Conservation (phyloP, 1,140 invertebrate species). For the Panagrolaimus sp. region DNA sequence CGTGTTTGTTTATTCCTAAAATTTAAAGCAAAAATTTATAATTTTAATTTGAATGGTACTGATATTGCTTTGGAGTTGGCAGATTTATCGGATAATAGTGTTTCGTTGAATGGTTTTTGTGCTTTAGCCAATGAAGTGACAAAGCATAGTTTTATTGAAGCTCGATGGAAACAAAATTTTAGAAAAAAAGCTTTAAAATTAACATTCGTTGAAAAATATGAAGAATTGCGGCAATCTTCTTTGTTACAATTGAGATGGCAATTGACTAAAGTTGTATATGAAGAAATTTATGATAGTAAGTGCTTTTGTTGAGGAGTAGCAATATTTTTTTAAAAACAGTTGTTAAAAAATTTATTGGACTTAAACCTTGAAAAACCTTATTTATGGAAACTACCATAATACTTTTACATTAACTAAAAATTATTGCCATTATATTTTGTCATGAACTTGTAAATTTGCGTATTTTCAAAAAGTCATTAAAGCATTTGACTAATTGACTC, state of each 20-base stretch:
- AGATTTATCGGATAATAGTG: slow-evolving; percentile 22
- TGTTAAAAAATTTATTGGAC: too few species aligned
- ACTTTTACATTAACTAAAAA: too few species aligned
- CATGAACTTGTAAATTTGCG: too few species aligned
- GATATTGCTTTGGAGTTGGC: slow-evolving; percentile 30
- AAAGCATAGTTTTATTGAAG: slow-evolving; percentile 22
- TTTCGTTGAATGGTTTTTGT: slow-evolving; percentile 22
- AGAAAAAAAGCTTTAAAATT: slow-evolving; percentile 18
- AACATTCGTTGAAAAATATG: background rate
- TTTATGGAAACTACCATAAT: too few species aligned
- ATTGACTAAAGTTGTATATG: slow-evolving; percentile 20
- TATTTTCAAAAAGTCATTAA: too few species aligned
- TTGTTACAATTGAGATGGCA: slow-evolving; percentile 25
- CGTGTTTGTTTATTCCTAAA: slow-evolving; percentile 19
- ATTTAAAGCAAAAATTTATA: slow-evolving; percentile 25
- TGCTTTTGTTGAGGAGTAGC: background rate
- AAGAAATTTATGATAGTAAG: slow-evolving; percentile 26
- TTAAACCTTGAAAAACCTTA: too few species aligned
- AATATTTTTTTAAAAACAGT: too few species aligned
- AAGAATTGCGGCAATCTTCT: background rate
- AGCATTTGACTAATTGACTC: too few species aligned
- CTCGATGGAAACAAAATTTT: slow-evolving; percentile 17
- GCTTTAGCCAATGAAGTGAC: slow-evolving; percentile 32
- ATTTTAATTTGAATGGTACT: slow-evolving; percentile 31
- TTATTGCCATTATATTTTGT: too few species aligned